Evolutionary conservation across 2,888 invertebrate genomes (phyloP).

Genomic region (Perizoma flavofasciatum): DNA sequence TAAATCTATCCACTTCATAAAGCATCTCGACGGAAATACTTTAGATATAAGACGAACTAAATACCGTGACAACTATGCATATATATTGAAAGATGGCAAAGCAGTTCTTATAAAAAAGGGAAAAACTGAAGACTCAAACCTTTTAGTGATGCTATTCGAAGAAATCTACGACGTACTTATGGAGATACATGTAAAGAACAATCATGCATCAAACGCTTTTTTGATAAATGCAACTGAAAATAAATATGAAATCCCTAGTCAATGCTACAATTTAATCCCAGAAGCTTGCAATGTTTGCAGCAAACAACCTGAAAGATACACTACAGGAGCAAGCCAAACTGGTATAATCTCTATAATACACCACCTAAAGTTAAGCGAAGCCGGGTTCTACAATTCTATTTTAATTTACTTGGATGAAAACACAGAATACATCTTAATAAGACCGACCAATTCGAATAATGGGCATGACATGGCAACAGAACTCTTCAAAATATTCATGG

Average conservation of each 20-base stretch:
- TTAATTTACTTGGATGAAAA: slow-evolving; percentile 10
- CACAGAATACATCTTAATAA: slow-evolving; percentile 10
- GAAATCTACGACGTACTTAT: slow-evolving; percentile 5
- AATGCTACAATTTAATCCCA: slow-evolving; percentile 14
- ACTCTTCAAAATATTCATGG: slow-evolving; percentile 19
- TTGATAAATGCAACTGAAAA: background rate
- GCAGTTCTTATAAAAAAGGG: background rate
- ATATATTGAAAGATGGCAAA: background rate
- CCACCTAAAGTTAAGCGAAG: background rate
- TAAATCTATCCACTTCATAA: background rate
- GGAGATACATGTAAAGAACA: slow-evolving; percentile 5
- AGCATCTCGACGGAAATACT: background rate
- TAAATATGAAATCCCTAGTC: slow-evolving; percentile 5
- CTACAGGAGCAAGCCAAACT: background rate
- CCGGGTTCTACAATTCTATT: background rate
- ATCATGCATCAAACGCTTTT: background rate
- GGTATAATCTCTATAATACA: slow-evolving; percentile 9
- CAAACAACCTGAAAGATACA: background rate
- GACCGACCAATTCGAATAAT: background rate
- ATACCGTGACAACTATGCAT: background rate
- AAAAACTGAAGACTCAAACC: background rate
- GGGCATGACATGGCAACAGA: background rate
- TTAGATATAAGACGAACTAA: too few relatives aligned
- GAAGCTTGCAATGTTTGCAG: slow-evolving; percentile 6
- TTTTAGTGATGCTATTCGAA: background rate